Base-by-base conservation (phyloP, 2,113 vertebrate genomes). In the Arvicanthis niloticus region DNA sequence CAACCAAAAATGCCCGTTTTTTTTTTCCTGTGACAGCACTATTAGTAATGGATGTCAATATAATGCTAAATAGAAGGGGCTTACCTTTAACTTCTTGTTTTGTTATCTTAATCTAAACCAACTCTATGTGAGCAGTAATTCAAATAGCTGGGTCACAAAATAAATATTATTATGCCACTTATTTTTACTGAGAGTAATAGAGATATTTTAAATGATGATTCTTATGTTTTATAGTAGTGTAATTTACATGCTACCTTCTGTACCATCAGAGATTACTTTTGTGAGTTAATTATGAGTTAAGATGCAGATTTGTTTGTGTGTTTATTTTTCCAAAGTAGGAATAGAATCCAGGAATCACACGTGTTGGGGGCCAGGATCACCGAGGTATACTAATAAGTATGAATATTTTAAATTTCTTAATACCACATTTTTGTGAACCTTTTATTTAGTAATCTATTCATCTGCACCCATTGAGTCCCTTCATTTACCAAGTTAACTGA, bases 41-140 rank as follows among this genome's bases (percentile, higher is more conserved):
- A 21, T 56, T 76, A 8, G 31, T 94, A 89, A 67, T 86, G 1
- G 17, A 94, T 85, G 17, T 10, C 1, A 40, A 10, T 88, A 60
- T 70, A 82, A 82, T 88, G 31, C 37, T 85, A 45, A 94, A 40
- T 91, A 85, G 62, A 93, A 94, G 19, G 34, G 88, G 58, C 10
- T 87, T 40, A 2, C 0, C 51, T 81, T 86, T 94, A 15, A 45
- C 4, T 12, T 65, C 42, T 85, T 85, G 60, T 62, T 95, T 93
- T 11, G 51, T 80, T 93, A 80, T 93, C 94, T 96, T 91, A 85
- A 34, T 94, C 42, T 89, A 89, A 94, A 67, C 40, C 37, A 60
- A 45, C 75, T 72, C 22, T 81, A 13, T 82, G n/a, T 70, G 85
- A 91, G 56, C 1, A 91, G 15, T 89, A 4, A 88, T 92, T 90